Percentiles rank a stretch among this genome's conserved stretches.
Evolutionary conservation across 2,797 vertebrate genomes (phyloP).

Genomic region (Danio aesculapii): DNA sequence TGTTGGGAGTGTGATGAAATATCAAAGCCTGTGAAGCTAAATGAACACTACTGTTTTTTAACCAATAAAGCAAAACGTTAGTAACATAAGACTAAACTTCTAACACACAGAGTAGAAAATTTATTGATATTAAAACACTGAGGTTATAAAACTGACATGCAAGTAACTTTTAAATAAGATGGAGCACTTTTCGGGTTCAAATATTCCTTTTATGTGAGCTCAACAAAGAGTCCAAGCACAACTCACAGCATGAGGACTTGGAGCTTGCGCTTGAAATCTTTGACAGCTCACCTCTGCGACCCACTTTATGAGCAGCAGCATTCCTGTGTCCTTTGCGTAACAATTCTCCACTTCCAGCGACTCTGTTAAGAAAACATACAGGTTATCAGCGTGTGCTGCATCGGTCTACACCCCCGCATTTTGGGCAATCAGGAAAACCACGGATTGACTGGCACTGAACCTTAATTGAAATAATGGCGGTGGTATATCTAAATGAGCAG

Average conservation of each 20-base stretch:
- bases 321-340: conserved; percentile 40
- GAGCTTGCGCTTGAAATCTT: conserved; percentile 57
- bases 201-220: conserved; percentile 29
- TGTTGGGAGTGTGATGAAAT: not conserved
- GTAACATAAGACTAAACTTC: not conserved
- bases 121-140: conserved; percentile 7
- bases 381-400: conserved; percentile 66
- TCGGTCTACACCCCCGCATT: conserved; percentile 63
- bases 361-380: conserved; percentile 29
- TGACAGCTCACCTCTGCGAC: conserved; percentile 68
- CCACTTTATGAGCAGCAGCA: conserved; percentile 60
- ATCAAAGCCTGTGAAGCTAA: not conserved
- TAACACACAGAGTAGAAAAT: not conserved
- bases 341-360: conserved; percentile 65
- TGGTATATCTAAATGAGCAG: conserved; percentile 79
- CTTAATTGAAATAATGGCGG: conserved; percentile 80
- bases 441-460: conserved; percentile 80
- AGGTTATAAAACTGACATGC: conserved; percentile 34
- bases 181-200: conserved; percentile 9
- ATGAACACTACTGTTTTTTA: not conserved
- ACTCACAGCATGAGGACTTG: conserved; percentile 60
- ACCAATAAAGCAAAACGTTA: not conserved
- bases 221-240: conserved; percentile 34
- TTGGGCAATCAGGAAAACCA: conserved; percentile 69
- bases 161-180: conserved; percentile 8